Evolutionary conservation across 2,113 vertebrate genomes (phyloP).

Genomic region (Pseudorasbora parva): DNA sequence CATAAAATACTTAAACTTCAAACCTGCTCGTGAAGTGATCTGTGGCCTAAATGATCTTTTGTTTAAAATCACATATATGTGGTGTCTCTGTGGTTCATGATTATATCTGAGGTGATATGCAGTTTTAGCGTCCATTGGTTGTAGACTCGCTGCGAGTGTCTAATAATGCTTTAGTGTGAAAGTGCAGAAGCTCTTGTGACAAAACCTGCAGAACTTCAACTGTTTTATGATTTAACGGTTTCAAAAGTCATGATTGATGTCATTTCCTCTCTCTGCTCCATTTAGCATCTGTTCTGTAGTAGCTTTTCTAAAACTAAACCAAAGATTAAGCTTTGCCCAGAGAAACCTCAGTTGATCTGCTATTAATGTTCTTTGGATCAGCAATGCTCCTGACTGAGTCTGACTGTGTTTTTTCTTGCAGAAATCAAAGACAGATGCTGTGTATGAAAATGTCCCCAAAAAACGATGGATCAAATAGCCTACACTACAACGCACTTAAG

Average conservation of each 20-base stretch:
- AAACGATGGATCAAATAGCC: not conserved
- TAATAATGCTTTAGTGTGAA: not conserved
- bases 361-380: not conserved
- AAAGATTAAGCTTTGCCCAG: not conserved
- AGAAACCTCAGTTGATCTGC: not conserved
- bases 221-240: too few species aligned
- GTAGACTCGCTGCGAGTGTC: too few species aligned
- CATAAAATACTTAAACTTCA: too few species aligned
- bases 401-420: not conserved
- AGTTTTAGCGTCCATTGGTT: too few species aligned
- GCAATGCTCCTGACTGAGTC: not conserved
- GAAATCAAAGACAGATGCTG: not conserved
- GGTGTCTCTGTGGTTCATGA: not conserved
- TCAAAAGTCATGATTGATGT: not conserved
- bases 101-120: too few species aligned
- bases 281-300: not conserved
- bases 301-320: not conserved
- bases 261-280: not conserved
- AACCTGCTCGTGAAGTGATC: not conserved
- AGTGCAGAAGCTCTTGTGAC: not conserved
- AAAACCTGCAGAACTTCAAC: not conserved
- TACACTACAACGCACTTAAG: too few species aligned
- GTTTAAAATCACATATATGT: not conserved
- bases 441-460: not conserved
- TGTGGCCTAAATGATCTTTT: not conserved